Evolutionary conservation across 2,797 vertebrate genomes (phyloP), one percentile per base, ranked within the genome.

Genomic region (Notolepis coatsorum): DNA sequence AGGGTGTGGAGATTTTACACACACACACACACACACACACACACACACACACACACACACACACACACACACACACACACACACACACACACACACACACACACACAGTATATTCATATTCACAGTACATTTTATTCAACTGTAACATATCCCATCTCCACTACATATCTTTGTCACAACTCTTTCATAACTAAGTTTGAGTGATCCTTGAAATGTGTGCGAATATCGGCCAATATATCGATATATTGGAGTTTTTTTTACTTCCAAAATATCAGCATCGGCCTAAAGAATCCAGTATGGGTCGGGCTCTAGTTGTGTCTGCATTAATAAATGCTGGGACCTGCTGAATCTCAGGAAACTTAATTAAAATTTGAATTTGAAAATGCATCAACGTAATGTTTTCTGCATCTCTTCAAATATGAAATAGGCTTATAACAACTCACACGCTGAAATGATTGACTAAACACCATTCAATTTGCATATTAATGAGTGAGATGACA

Each of bases 291-390:
- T n/a, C n/a, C n/a, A n/a, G n/a, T n/a, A n/a, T n/a, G n/a, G n/a
- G n/a, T n/a, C n/a, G n/a, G n/a, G n/a, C n/a, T n/a, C 82, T 77
- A 73, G 73, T 71, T 70, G 71, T 73, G 66, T 73, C 45, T 57
- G 33, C 61, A 67, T 68, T 78, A 71, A 77, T 74, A 80, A 79
- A 79, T 42, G 59, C 65, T 68, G 43, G 75, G 68, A 67, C 61
- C 63, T 73, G 68, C 60, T 80, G 69, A 77, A 76, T 69, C 71
- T 76, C 53, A 46, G 74, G 69, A 75, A 84, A 82, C 67, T 79
- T 79, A 73, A 86, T 86, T 84, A 84, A 75, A 80, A 86, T 86
- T 82, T 79, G 82, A 84, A 84, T 84, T 84, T n/a, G 79, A 86
- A 86, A 84, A 77, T 58, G 71, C 79, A 84, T 84, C 79, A 79